phyloP scores from a whole-genome alignment of 2,888 invertebrate genomes.

The Idaea dimidiata region DNA sequence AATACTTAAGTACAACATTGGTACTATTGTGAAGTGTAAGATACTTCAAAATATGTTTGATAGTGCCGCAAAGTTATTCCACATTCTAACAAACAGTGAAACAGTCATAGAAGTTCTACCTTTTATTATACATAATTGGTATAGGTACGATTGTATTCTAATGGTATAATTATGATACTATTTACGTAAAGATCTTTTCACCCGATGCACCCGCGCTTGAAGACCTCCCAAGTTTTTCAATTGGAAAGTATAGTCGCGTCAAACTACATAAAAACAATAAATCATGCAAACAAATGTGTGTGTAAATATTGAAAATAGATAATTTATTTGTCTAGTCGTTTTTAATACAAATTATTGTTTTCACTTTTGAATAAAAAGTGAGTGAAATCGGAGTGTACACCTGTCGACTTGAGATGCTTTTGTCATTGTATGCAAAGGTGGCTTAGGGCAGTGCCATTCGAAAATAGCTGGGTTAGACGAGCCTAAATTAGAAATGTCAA shows the following conservation, averaged over 20 bases:
- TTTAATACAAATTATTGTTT: slow-evolving; percentile 44
- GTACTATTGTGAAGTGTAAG: too few species aligned
- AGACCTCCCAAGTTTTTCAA: neutral
- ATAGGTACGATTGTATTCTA: neutral
- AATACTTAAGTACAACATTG: too few species aligned
- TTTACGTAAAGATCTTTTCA: neutral
- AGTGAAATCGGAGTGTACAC: slow-evolving; percentile 42
- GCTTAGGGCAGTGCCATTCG: slow-evolving; percentile 16
- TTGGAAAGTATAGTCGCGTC: neutral
- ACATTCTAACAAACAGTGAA: too few species aligned
- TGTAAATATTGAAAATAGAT: slow-evolving; percentile 28
- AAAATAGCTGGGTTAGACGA: slow-evolving; percentile 34
- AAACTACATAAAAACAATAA: slow-evolving; percentile 6
- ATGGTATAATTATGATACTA: neutral
- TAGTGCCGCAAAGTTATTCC: too few species aligned
- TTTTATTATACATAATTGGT: too few species aligned
- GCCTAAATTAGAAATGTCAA: slow-evolving; percentile 55
- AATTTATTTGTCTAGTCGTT: slow-evolving; percentile 45
- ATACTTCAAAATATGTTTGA: too few species aligned
- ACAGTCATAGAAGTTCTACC: too few species aligned
- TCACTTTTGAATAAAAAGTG: slow-evolving; percentile 53
- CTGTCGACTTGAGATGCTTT: slow-evolving; percentile 29
- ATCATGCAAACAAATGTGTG: slow-evolving; percentile 20
- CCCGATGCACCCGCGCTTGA: neutral
- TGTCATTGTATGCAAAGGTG: slow-evolving; percentile 21